A percentile compares a stretch with the other conserved stretches of the same genome.
These are phyloP conservation scores for Microcebus tavaratra DNA, from an alignment of 2,113 vertebrate species.

Conservation along the genomic window DNA sequence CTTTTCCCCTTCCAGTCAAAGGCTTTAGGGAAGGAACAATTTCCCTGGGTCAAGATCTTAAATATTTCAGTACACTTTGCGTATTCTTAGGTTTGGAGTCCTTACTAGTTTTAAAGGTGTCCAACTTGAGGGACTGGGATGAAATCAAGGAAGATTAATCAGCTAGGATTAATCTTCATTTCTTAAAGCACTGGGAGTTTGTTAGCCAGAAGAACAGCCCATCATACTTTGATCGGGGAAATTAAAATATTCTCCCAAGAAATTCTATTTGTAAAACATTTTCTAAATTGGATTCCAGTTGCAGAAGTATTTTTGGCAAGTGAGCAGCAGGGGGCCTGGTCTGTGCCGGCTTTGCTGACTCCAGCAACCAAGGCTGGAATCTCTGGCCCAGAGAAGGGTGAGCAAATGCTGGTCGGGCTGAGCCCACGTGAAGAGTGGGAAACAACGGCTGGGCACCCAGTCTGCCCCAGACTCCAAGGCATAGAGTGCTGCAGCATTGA, in stretches of 20 bases:
- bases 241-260: constrained; percentile 40
- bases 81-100: background rate
- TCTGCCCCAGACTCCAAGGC: background rate
- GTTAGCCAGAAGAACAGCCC: background rate
- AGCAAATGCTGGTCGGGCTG: background rate
- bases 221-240: background rate
- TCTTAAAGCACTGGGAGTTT: background rate
- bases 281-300: constrained; percentile 43
- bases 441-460: rapidly evolving
- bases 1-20: background rate
- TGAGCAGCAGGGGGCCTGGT: constrained; percentile 16
- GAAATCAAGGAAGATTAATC: background rate
- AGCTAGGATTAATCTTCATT: background rate
- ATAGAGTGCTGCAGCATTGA: rapidly evolving
- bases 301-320: constrained; percentile 64
- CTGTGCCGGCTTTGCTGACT: background rate
- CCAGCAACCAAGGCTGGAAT: background rate
- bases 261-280: constrained; percentile 37
- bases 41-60: background rate
- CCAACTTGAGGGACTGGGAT: background rate
- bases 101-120: background rate
- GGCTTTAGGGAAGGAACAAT: background rate
- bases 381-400: background rate
- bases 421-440: background rate
- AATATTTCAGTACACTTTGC: background rate